These are phyloP conservation scores for Micropterix aruncella DNA, from an alignment of 2,888 invertebrate genomes.

Conservation along the genomic window DNA sequence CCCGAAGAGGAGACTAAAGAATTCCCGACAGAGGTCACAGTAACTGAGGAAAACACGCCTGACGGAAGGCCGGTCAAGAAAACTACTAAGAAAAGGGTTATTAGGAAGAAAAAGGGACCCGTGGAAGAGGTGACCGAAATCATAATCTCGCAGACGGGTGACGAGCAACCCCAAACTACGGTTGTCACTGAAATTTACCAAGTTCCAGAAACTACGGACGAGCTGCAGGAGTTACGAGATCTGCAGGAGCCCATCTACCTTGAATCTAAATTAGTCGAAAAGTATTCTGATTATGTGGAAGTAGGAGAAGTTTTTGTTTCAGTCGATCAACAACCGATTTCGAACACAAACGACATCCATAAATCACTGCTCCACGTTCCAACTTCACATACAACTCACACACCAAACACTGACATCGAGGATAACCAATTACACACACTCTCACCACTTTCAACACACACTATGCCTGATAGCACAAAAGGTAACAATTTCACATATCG, in stretches of 20 bases:
- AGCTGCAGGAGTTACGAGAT: slow-evolving; percentile 12
- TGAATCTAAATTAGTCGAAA: slow-evolving; percentile 12
- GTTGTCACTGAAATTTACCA: slow-evolving; percentile 11
- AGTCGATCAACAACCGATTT: too few relatives aligned
- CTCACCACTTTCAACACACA: not conserved
- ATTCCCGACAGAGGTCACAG: too few relatives aligned
- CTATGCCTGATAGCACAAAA: not conserved
- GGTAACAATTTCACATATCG: not conserved
- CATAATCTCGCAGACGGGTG: slow-evolving; percentile 18
- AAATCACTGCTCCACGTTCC: too few relatives aligned
- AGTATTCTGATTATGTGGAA: slow-evolving; percentile 16
- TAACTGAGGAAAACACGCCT: too few relatives aligned
- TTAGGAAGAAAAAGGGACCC: too few relatives aligned
- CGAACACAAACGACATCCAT: too few relatives aligned
- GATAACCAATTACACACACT: not conserved
- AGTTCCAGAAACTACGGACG: slow-evolving; percentile 11
- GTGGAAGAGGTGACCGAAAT: slow-evolving; percentile 18
- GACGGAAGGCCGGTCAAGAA: slow-evolving; percentile 15
- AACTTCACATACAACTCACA: too few relatives aligned
- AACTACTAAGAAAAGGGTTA: too few relatives aligned
- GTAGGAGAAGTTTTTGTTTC: slow-evolving; percentile 13
- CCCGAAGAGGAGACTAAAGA: too few relatives aligned
- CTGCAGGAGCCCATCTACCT: slow-evolving; percentile 9
- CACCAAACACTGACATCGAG: not conserved
- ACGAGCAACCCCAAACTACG: slow-evolving; percentile 18